A percentile compares a stretch with the other conserved stretches of the same genome.
Evolutionary conservation across 2,113 vertebrate species (phyloP).

Genomic region (Centropristis striata): DNA sequence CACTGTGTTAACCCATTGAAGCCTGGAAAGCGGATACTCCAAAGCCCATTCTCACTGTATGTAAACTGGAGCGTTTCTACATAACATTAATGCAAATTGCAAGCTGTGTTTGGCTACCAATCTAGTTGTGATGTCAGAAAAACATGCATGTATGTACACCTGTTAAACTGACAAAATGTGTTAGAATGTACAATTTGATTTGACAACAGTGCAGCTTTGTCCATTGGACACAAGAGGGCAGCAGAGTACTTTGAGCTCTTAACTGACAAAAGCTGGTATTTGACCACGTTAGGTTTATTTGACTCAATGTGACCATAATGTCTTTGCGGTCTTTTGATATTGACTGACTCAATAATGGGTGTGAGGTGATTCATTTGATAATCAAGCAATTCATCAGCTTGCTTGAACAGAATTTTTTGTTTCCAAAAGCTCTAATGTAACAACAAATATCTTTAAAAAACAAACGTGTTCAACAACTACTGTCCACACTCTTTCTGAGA

Average conservation of each 20-base stretch:
- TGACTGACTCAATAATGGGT: neutral
- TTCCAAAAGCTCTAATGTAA: neutral
- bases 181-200: neutral
- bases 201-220: neutral
- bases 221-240: constrained; percentile 59
- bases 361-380: neutral
- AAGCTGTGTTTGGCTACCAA: neutral
- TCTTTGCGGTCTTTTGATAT: neutral
- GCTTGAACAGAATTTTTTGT: neutral
- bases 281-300: neutral
- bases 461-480: neutral
- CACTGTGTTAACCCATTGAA: no score
- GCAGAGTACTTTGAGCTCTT: constrained; percentile 21
- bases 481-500: neutral
- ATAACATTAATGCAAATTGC: neutral
- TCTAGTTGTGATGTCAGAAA: neutral
- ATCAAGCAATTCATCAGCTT: no score
- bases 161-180: neutral
- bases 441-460: neutral
- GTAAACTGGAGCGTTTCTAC: neutral
- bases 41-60: no score
- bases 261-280: neutral
- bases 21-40: no score
- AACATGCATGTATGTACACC: neutral
- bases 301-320: neutral